Percentiles rank a stretch among this genome's conserved stretches.
Conservation (phyloP, 2,797 vertebrate genomes). For the Sphaeramia orbicularis region DNA sequence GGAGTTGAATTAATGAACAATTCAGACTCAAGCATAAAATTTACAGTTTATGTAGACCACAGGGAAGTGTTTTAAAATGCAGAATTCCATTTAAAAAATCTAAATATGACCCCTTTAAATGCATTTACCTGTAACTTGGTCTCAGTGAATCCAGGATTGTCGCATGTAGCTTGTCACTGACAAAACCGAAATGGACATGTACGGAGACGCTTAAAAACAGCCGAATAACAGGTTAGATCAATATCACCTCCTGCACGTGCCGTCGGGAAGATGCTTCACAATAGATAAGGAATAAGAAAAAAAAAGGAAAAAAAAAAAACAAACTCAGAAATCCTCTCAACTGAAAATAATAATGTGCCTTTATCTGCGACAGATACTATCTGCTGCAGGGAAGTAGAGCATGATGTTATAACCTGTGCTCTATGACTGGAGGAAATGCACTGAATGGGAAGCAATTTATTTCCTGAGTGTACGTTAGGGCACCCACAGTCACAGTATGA, state of each 20-base stretch:
- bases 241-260: slow-evolving; percentile 16
- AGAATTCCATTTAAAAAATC: too few species aligned
- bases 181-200: slow-evolving; percentile 9
- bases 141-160: too few species aligned
- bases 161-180: too few species aligned
- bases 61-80: too few species aligned
- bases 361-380: slow-evolving; percentile 74
- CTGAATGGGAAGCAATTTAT: slow-evolving; percentile 64
- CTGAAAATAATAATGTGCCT: slow-evolving; percentile 67
- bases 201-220: slow-evolving; percentile 23
- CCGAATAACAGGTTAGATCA: slow-evolving; percentile 50
- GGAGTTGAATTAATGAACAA: too few species aligned
- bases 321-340: slow-evolving; percentile 53
- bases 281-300: slow-evolving; percentile 33
- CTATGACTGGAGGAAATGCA: slow-evolving; percentile 68
- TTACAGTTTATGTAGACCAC: too few species aligned
- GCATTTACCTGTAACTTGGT: too few species aligned
- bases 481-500: slow-evolving; percentile 63
- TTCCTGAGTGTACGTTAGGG: slow-evolving; percentile 55
- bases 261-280: slow-evolving; percentile 48
- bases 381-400: slow-evolving; percentile 70
- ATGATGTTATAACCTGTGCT: slow-evolving; percentile 71
- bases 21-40: too few species aligned
- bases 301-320: slow-evolving; percentile 31
- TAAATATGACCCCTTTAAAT: too few species aligned